Evolutionary conservation across 2,113 vertebrate species (phyloP), one percentile per base, ranked within the genome.

Genomic region (Hirundichthys speculiger): DNA sequence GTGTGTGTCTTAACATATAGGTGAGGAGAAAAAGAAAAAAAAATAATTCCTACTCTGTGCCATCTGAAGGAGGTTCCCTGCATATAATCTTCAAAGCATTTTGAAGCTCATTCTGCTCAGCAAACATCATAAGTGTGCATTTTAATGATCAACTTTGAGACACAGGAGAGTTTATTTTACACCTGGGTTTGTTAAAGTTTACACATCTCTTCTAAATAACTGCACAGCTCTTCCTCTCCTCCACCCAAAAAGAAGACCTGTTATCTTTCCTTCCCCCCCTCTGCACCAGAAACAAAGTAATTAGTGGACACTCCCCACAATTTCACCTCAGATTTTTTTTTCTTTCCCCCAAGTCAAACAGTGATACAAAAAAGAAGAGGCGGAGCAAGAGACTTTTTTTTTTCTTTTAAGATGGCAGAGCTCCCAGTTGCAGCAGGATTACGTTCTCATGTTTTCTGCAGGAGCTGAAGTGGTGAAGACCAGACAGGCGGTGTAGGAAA

Each of bases 391-490:
- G 40, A 57, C 64, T 88, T 83, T 79, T 80, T 88, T 87, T 81
- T 83, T n/a, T 18, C n/a, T 11, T 8, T 34, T 77, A 82, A 80
- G 73, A 87, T 90, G 87, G 87, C 83, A 71, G 40, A 3, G 38
- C 54, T 87, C 88, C 86, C 79, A 73, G 72, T 72, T 64, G 9
- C 73, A 71, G 77, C 73, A 81, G 25, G 79, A 77, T 56, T 80
- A 83, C 77, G 68, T 75, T 82, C 71, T 69, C 82, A 77, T 86
- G 86, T 84, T 87, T 77, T 62, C 56, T 22, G 82, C 56, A 59
- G 53, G 52, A 57, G 77, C 42, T 58, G 63, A 77, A 67, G 70
- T 65, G 69, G 74, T 65, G 64, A 20, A 60, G 68, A 45, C 48
- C 58, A 85, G 77, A 80, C 64, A 60, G 77, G 73, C 72, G 52